phyloP scores from a whole-genome alignment of 2,888 invertebrate species.

The Dasypolia templi region DNA sequence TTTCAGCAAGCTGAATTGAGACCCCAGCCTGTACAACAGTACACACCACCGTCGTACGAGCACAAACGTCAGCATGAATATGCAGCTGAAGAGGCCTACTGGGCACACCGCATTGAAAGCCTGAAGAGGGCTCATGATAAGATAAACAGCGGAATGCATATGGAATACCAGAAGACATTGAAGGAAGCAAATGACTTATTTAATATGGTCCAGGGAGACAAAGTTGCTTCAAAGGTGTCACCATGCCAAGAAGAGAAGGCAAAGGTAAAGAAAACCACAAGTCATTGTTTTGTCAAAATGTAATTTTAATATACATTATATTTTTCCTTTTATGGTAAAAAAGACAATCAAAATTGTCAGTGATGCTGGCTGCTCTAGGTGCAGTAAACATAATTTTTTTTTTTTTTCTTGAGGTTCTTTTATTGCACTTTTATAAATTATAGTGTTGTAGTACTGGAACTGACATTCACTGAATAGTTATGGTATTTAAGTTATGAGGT shows the following conservation, averaged over 20 bases:
- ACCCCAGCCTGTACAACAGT: conserved; percentile 72
- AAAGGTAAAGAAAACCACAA: conserved; percentile 75
- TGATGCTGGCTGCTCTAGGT: not conserved
- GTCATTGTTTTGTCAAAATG: not conserved
- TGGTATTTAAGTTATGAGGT: too few relatives aligned
- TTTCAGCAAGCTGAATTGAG: conserved; percentile 81
- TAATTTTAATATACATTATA: not conserved
- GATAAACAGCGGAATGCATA: conserved; percentile 83
- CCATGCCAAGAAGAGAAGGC: conserved; percentile 88
- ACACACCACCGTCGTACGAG: conserved; percentile 79
- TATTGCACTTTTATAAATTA: not conserved
- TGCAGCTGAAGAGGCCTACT: conserved; percentile 86
- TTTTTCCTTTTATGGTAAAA: not conserved
- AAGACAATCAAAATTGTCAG: not conserved
- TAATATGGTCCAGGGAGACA: conserved; percentile 79
- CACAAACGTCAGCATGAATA: conserved; percentile 77
- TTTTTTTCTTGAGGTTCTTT: not conserved
- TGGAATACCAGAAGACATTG: conserved; percentile 86
- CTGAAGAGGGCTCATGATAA: conserved; percentile 85
- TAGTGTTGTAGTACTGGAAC: not conserved
- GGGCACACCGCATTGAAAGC: conserved; percentile 85
- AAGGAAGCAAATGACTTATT: conserved; percentile 86
- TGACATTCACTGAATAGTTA: not conserved
- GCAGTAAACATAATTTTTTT: not conserved
- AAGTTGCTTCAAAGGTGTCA: conserved; percentile 80